A percentile compares a stretch with the other conserved stretches of the same genome.
Conservation (phyloP, 2,797 vertebrate genomes). For the Xyrichtys novacula region DNA sequence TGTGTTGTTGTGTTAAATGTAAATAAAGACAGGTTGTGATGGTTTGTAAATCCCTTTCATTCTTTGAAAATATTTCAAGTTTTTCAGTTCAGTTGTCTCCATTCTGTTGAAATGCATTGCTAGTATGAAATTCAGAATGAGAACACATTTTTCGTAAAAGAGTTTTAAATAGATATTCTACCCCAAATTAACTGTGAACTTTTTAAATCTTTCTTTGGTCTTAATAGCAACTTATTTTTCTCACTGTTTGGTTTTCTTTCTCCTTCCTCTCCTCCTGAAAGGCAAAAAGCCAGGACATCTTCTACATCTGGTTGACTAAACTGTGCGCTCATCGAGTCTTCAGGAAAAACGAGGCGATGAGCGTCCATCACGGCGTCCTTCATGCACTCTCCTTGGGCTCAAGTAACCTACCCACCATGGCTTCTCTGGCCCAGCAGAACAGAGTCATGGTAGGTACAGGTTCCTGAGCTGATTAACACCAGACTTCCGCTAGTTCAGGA, state of each 20-base stretch:
- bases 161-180: too few relatives aligned
- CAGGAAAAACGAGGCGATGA: conserved; percentile 82
- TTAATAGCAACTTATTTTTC: background rate
- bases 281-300: conserved; percentile 91
- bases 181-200: too few relatives aligned
- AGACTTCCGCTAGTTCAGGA: rapidly evolving
- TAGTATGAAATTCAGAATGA: too few relatives aligned
- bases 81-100: too few relatives aligned
- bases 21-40: too few relatives aligned
- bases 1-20: too few relatives aligned
- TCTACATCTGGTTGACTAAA: conserved; percentile 92
- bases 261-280: conserved; percentile 46
- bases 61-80: too few relatives aligned
- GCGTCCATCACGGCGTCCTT: conserved; percentile 78
- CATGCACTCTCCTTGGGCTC: conserved; percentile 74
- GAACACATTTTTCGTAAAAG: too few relatives aligned
- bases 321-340: conserved; percentile 89
- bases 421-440: conserved; percentile 62
- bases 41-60: too few relatives aligned
- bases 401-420: conserved; percentile 61
- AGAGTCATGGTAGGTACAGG: conserved; percentile 59
- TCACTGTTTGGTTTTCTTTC: background rate
- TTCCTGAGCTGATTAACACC: background rate
- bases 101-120: too few relatives aligned
- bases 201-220: too few relatives aligned